Base-by-base conservation (phyloP, 2,888 invertebrate species). In the Caenorhabditis japonica region DNA sequence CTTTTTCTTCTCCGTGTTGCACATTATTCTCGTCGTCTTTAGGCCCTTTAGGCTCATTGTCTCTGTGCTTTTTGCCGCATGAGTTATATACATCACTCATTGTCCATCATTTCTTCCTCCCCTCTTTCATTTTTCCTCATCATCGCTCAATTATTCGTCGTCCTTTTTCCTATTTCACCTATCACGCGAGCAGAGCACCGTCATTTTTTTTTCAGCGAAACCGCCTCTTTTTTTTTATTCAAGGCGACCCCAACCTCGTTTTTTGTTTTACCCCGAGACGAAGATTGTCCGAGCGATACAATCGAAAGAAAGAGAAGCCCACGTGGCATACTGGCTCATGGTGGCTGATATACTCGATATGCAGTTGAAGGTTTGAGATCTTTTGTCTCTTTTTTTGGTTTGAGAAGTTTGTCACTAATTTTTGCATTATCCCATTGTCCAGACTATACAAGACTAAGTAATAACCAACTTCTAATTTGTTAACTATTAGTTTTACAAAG, bases 321-420 rank as follows among this genome's bases (percentile, higher is more conserved):
- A 49, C 58, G 61, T 61, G 36, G 66, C 56, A 66, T 66, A 66
- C 66, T 66, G 56, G 66, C 66, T 66, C 66, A 62, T 74, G 74
- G 68, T 74, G 56, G 74, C 74, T 74, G 74, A 53, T 68, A 69
- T 74, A 56, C 61, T 62, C 74, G 74, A 49, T 74, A 74, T 74
- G 74, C 74, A 53, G 74, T 49, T 62, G 68, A 61, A 74, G 74
- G 74, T 74, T 44, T 43, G 74, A 27, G 15, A 43, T 17, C 2
- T 39, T 12, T 8, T 46, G 25, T 38, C 10, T 39, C 5, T 36
- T 52, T 36, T 36, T 51, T 51, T n/a, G n/a, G n/a, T n/a, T n/a
- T n/a, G n/a, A n/a, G n/a, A n/a, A n/a, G n/a, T n/a, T n/a, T n/a
- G n/a, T n/a, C n/a, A n/a, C n/a, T n/a, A n/a, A n/a, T n/a, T n/a